Evolutionary conservation across 2,797 vertebrate genomes (phyloP).

Genomic region (Lerista edwardsae): DNA sequence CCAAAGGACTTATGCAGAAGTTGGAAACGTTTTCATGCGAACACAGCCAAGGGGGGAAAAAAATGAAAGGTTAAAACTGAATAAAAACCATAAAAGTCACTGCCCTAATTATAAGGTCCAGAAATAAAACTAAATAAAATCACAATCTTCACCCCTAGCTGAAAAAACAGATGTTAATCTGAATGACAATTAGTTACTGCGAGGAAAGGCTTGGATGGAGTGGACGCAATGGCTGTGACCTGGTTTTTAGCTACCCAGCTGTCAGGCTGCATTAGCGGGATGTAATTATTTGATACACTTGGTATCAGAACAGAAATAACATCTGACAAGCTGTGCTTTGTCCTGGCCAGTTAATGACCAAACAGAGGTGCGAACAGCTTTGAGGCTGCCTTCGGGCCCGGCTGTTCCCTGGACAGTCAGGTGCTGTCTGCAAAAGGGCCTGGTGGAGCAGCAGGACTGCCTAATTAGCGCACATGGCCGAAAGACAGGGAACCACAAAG

Average conservation of each 20-base stretch:
- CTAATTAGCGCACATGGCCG: slow-evolving; percentile 59
- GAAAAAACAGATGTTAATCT: slow-evolving; percentile 10
- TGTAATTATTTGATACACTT: slow-evolving; percentile 56
- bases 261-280: slow-evolving; percentile 54
- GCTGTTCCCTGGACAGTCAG: slow-evolving; percentile 37
- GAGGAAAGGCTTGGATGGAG: not conserved
- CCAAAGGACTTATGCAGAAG: not conserved
- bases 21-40: not conserved
- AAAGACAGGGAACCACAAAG: slow-evolving; percentile 18
- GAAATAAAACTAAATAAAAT: slow-evolving; percentile 1
- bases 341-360: slow-evolving; percentile 56
- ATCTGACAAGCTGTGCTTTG: slow-evolving; percentile 46
- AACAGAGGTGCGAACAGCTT: slow-evolving; percentile 52
- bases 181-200: slow-evolving; percentile 12
- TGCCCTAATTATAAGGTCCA: not conserved
- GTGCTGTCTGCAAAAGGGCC: slow-evolving; percentile 46
- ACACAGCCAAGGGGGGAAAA: not conserved
- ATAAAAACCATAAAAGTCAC: slow-evolving; percentile 26
- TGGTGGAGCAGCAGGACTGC: not conserved
- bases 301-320: slow-evolving; percentile 51
- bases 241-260: slow-evolving; percentile 47
- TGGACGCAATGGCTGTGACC: slow-evolving; percentile 37
- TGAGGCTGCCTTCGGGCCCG: slow-evolving; percentile 54
- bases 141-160: slow-evolving; percentile 12
- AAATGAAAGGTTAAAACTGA: not conserved